A percentile compares a stretch with the other conserved stretches of the same genome.
Evolutionary conservation across 2,888 invertebrate species (phyloP).

Genomic region (Trachelus stipa): DNA sequence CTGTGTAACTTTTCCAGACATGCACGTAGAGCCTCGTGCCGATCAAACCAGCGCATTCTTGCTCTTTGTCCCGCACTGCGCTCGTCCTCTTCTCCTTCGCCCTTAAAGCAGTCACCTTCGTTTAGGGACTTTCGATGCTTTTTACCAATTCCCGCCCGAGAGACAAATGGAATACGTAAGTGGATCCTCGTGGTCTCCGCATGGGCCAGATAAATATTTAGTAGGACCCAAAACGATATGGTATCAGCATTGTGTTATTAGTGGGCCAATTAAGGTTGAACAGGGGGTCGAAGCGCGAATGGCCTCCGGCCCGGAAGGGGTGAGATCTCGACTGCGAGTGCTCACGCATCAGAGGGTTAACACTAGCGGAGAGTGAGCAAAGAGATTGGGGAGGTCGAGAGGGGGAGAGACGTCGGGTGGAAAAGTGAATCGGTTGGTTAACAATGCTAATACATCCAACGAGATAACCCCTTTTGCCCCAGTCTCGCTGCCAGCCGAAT

Average conservation of each 20-base stretch:
- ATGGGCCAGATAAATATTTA: not conserved
- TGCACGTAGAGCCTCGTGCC: slow-evolving; percentile 12
- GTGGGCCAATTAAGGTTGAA: not conserved
- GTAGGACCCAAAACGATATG: not conserved
- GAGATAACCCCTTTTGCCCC: slow-evolving; percentile 24
- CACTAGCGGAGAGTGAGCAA: slow-evolving; percentile 29
- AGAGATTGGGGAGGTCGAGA: slow-evolving; percentile 47
- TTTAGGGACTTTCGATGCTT: not conserved
- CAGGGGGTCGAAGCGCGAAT: not conserved
- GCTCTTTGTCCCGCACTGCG: not conserved
- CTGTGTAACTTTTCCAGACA: not conserved
- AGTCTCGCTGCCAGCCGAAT: slow-evolving; percentile 29
- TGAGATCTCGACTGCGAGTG: slow-evolving; percentile 26
- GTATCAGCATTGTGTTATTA: not conserved
- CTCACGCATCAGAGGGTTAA: slow-evolving; percentile 28
- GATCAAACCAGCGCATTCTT: slow-evolving; percentile 8
- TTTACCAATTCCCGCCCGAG: not conserved
- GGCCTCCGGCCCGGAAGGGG: slow-evolving; percentile 3
- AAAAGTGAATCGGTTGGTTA: slow-evolving; percentile 59
- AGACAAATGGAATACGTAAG: not conserved
- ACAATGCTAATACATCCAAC: slow-evolving; percentile 63
- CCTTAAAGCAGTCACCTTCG: not conserved
- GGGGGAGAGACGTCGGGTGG: slow-evolving; percentile 29
- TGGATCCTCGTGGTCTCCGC: not conserved
- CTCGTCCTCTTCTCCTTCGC: not conserved